Evolutionary conservation across 2,113 vertebrate species (phyloP), one percentile per base, ranked within the genome.

Genomic region (Siniperca knerii): DNA sequence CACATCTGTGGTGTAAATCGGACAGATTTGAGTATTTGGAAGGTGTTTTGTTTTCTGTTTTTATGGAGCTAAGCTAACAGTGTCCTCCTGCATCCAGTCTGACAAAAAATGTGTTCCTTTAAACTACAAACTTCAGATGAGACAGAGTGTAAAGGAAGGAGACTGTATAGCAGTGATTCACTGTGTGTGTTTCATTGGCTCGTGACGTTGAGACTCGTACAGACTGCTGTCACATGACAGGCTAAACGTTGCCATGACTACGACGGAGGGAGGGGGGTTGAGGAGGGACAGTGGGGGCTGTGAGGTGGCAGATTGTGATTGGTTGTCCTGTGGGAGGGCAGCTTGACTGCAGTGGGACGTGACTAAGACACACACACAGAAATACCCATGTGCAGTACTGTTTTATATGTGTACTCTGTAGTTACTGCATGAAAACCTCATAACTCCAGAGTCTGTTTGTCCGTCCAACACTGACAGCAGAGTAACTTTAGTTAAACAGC

Each of bases 291-390:
- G 25, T 21, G 60, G 77, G 33, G 75, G 81, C 29, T 66, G 83
- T 90, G 85, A 92, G 33, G 93, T 93, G 82, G 90, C 88, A 23
- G 61, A 0, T 0, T 60, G 67, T 77, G 93, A 93, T 95, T 96
- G 93, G 93, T 72, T 8, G 48, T 29, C 35, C 2, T 60, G 66
- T 35, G 44, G 78, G 89, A 75, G 86, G 94, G 92, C 91, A 72
- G 89, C 70, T 85, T 85, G 87, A 94, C 95, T 95, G 95, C 95
- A 96, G 93, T 94, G 94, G 89, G 93, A 96, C 94, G 93, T 96
- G 95, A 95, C 90, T 73, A 86, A 85, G 70, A 82, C 37, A 29
- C 55, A 37, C 55, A 20, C 44, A 68, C 35, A 77, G 68, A 64
- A 82, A 69, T 40, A 62, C 71, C 4, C 55, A 10, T 20, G 23